Base-by-base conservation (phyloP, 1,140 invertebrate species). In the Mizuhopecten yessoensis region DNA sequence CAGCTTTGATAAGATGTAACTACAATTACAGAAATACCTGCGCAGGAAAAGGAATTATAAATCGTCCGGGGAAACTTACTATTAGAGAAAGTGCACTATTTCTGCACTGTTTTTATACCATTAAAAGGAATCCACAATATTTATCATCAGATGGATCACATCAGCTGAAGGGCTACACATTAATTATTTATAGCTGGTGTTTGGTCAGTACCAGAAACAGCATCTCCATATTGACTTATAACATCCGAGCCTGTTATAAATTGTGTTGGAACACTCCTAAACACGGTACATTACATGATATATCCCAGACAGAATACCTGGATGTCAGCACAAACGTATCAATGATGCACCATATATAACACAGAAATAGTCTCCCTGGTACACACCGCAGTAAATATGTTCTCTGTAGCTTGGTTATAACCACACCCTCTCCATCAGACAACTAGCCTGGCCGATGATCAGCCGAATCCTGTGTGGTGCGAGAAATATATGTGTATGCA, bases 141-240 rank as follows among this genome's bases (percentile, higher is more conserved):
- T 75, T 29, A 75, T 75, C n/a, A 75, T n/a, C 57, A 75, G 57
- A 75, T 75, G 57, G n/a, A 75, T 3, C 57, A 75, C 57, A 75
- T n/a, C 23, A 17, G 23, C 23, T 3, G n/a, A 13, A 17, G 42
- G 29, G 5, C 29, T n/a, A 75, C 23, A 29, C 23, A 75, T 75
- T 9, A 75, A 75, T 75, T 75, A 75, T 75, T 75, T 75, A 75
- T 29, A n/a, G n/a, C 57, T 75, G 57, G 15, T 75, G 57, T 75
- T 75, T 29, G 57, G 57, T 75, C 57, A 75, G 57, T 17, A n/a
- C n/a, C n/a, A n/a, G n/a, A n/a, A n/a, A n/a, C n/a, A 75, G 17
- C 57, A n/a, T 75, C 57, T 29, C 57, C 57, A 75, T 75, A 75
- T 29, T 75, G 57, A 75, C 57, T 75, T 75, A n/a, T 75, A 75